Conservation (phyloP, 2,888 invertebrate genomes). For the Aporophyla nigra region DNA sequence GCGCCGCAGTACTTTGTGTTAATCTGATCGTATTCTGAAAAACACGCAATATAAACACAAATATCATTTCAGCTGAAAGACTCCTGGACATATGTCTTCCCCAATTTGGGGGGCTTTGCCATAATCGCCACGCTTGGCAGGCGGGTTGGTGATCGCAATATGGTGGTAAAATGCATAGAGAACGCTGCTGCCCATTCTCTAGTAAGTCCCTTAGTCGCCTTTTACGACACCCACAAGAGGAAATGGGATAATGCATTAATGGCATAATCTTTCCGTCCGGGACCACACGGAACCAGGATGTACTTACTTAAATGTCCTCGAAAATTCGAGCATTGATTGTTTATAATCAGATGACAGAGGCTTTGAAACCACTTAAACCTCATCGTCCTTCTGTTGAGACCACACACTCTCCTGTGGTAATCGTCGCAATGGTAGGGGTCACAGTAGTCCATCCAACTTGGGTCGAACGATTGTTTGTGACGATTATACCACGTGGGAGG, state of each 20-base stretch:
- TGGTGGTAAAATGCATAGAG: too few species aligned
- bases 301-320: conserved; percentile 80
- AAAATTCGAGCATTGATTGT: conserved; percentile 77
- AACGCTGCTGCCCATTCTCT: too few species aligned
- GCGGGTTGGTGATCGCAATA: too few species aligned
- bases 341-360: conserved; percentile 78
- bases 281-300: too few species aligned
- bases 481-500: conserved; percentile 61
- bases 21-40: conserved; percentile 78
- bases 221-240: too few species aligned
- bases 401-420: conserved; percentile 77
- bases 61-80: too few species aligned
- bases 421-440: conserved; percentile 83
- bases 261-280: too few species aligned
- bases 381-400: conserved; percentile 74
- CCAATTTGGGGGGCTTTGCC: too few species aligned
- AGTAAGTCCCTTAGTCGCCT: too few species aligned
- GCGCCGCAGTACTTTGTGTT: conserved; percentile 69
- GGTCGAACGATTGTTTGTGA: conserved; percentile 59
- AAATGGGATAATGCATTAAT: too few species aligned
- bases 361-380: conserved; percentile 84
- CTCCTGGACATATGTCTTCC: too few species aligned
- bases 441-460: conserved; percentile 83
- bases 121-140: too few species aligned
- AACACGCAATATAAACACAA: background rate